Conservation (phyloP, 1,140 invertebrate genomes). For the Telenomus remus region DNA sequence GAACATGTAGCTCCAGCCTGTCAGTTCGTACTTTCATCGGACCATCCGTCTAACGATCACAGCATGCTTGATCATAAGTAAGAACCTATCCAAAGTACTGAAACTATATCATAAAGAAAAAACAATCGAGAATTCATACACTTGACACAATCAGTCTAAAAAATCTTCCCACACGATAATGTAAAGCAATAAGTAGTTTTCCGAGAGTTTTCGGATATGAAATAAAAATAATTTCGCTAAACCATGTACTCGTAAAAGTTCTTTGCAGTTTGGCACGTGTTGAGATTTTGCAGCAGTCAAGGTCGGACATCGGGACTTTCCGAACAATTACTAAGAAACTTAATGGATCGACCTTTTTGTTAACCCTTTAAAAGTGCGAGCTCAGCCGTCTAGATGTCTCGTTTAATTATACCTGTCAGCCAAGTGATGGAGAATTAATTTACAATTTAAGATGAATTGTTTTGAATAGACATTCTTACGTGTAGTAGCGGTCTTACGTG, state of each 20-base stretch:
- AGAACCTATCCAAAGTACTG: constrained; percentile 33
- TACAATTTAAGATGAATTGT: constrained; percentile 55
- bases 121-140: constrained; percentile 37
- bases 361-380: constrained; percentile 27
- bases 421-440: constrained; percentile 53
- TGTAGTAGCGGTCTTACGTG: constrained; percentile 43
- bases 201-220: no score
- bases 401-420: constrained; percentile 49
- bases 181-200: no score
- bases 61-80: constrained; percentile 55
- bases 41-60: constrained; percentile 57
- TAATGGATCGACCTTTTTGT: constrained; percentile 22
- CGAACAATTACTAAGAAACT: constrained; percentile 8
- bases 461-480: constrained; percentile 54
- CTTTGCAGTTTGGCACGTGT: no score
- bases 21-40: constrained; percentile 59
- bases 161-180: not conserved
- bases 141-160: constrained; percentile 33
- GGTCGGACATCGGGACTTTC: constrained; percentile 8
- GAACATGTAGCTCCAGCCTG: constrained; percentile 69
- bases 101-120: constrained; percentile 45
- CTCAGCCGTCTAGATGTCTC: constrained; percentile 30
- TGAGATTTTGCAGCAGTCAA: not conserved
- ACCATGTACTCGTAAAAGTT: not conserved
- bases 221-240: no score